Conservation (phyloP, 2,113 vertebrate species). For the Herpetotheres cachinnans region DNA sequence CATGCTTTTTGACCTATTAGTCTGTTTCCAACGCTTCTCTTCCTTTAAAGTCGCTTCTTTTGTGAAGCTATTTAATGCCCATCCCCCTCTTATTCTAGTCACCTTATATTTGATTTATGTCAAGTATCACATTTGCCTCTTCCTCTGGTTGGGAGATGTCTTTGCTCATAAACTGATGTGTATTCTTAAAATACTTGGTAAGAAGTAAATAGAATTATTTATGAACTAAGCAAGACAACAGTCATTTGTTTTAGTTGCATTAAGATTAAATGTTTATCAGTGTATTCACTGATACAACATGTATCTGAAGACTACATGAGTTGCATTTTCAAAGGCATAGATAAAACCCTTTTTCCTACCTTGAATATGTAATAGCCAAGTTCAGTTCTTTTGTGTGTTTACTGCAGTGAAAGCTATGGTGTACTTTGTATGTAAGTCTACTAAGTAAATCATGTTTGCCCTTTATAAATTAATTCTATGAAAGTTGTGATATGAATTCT, state of each 20-base stretch:
- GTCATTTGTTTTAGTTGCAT: background rate
- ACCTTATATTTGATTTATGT: background rate
- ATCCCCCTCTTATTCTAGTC: background rate
- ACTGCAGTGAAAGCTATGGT: background rate
- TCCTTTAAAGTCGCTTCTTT: background rate
- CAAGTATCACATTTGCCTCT: background rate
- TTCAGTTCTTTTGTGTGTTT: background rate
- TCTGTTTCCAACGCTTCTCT: background rate
- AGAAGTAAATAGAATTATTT: slow-evolving; percentile 30
- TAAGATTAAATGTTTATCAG: slow-evolving; percentile 8
- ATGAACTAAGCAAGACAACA: background rate
- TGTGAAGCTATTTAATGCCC: background rate
- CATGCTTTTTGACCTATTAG: background rate
- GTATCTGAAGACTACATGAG: background rate
- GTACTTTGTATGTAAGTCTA: background rate
- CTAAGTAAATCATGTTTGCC: background rate
- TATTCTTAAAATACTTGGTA: background rate
- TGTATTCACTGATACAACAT: background rate
- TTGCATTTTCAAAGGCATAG: background rate
- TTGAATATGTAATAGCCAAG: background rate
- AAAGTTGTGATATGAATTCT: background rate
- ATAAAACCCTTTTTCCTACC: background rate
- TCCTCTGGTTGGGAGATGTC: background rate
- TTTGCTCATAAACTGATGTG: background rate
- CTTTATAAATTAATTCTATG: background rate